These are phyloP conservation scores for Sinohyriopsis cumingii DNA, from an alignment of 2,888 invertebrate genomes.

Conservation along the genomic window DNA sequence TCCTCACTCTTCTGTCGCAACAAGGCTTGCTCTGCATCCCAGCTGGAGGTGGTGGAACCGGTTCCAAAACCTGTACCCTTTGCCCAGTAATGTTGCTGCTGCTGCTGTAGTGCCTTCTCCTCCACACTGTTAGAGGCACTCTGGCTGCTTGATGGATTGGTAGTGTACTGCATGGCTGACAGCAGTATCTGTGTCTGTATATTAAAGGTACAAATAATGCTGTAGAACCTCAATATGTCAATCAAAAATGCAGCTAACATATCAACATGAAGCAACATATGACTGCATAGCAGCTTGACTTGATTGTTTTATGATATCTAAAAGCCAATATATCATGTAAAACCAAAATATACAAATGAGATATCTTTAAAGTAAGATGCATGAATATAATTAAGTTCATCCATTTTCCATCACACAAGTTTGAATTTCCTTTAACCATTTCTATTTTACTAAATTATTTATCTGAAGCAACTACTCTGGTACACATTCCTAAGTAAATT, in stretches of 20 bases:
- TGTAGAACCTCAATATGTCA: not conserved
- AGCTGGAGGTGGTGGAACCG: conserved; percentile 94
- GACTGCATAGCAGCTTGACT: too few species aligned
- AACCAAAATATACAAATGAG: too few species aligned
- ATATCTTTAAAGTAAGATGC: too few species aligned
- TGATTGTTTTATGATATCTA: too few species aligned
- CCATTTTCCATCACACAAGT: too few species aligned
- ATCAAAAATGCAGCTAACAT: not conserved
- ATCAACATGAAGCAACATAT: too few species aligned
- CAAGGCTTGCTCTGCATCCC: conserved; percentile 97
- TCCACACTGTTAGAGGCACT: conserved; percentile 48
- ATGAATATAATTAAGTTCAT: too few species aligned
- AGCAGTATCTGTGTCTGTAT: conserved; percentile 60
- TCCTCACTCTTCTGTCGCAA: conserved; percentile 91
- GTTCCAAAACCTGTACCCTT: conserved; percentile 98
- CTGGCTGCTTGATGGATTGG: conserved; percentile 46
- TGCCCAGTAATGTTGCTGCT: conserved; percentile 81
- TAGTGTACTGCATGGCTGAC: conserved; percentile 63
- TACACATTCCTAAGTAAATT: not conserved
- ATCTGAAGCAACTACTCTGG: too few species aligned
- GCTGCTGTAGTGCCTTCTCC: conserved; percentile 62
- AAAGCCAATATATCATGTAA: too few species aligned
- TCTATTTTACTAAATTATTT: too few species aligned
- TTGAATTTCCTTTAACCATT: too few species aligned
- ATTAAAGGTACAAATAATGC: not conserved